A percentile compares a stretch with the other conserved stretches of the same genome.
Evolutionary conservation across 1,140 invertebrate species (phyloP).

Genomic region (Gonatopus flavifemur): DNA sequence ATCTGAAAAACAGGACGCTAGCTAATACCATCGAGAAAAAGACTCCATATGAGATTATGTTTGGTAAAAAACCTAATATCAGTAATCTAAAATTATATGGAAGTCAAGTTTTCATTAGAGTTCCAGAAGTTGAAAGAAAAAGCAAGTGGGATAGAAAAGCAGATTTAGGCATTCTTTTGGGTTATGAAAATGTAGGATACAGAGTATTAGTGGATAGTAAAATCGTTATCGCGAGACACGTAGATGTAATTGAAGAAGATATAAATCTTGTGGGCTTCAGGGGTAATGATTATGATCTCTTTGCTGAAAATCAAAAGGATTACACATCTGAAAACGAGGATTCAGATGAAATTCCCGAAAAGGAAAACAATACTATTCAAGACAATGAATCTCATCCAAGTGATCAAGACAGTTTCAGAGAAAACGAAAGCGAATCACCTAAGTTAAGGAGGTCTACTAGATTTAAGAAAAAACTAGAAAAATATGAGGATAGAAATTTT

Average conservation of each 20-base stretch:
- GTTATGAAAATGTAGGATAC: constrained; percentile 1
- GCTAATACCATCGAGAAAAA: constrained; percentile 40
- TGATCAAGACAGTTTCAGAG: too few species aligned
- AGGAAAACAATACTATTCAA: constrained; percentile 22
- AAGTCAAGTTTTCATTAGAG: constrained; percentile 38
- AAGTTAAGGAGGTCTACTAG: too few species aligned
- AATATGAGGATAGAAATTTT: constrained; percentile 23
- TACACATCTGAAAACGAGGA: constrained; percentile 10
- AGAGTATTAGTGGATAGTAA: constrained; percentile 12
- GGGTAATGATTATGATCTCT: constrained; percentile 3
- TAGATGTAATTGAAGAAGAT: constrained; percentile 10
- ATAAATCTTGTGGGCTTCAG: constrained; percentile 1
- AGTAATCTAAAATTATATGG: constrained; percentile 29
- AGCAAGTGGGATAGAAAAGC: constrained; percentile 43
- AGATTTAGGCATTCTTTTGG: constrained; percentile 5
- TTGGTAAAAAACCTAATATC: constrained; percentile 31
- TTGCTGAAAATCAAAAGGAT: constrained; percentile 2
- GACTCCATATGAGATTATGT: constrained; percentile 43
- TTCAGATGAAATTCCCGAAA: constrained; percentile 18
- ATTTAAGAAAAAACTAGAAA: constrained; percentile 20
- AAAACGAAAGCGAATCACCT: too few species aligned
- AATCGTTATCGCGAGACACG: constrained; percentile 14
- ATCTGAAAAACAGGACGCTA: too few species aligned
- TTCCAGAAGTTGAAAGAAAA: constrained; percentile 37
- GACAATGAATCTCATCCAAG: too few species aligned